These are phyloP conservation scores for Protobothrops flavoviridis DNA, from an alignment of 2,113 vertebrate species.

Conservation along the genomic window DNA sequence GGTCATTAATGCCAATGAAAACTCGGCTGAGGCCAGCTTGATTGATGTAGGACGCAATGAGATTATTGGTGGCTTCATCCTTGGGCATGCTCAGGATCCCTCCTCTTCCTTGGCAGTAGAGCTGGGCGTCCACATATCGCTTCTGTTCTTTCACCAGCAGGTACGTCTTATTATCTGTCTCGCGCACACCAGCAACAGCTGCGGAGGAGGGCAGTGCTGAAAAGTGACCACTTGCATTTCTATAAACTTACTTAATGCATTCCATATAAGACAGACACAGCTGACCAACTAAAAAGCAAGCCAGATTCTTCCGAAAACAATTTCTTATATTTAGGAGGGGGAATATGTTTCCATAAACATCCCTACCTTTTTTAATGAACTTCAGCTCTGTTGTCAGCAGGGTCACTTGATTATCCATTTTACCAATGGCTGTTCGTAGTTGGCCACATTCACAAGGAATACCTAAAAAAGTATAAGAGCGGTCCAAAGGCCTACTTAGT, in stretches of 20 bases:
- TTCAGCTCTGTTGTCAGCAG: constrained; percentile 88
- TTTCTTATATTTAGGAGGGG: background rate
- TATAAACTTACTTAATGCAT: constrained; percentile 75
- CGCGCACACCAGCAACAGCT: constrained; percentile 96
- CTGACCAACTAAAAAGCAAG: constrained; percentile 8
- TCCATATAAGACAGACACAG: constrained; percentile 54
- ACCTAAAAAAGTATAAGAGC: constrained; percentile 68
- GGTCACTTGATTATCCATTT: constrained; percentile 93
- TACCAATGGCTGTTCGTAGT: constrained; percentile 92
- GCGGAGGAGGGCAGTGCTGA: constrained; percentile 95
- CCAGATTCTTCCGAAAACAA: background rate
- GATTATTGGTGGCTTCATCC: constrained; percentile 84
- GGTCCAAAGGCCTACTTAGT: background rate
- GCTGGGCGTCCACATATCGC: constrained; percentile 85
- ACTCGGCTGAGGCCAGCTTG: constrained; percentile 87
- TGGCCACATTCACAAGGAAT: constrained; percentile 91
- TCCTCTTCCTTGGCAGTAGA: constrained; percentile 87
- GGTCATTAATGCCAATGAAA: constrained; percentile 94
- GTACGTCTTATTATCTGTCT: constrained; percentile 93
- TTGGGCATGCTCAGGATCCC: constrained; percentile 95
- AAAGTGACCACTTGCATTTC: constrained; percentile 92
- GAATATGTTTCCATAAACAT: background rate
- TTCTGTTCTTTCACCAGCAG: constrained; percentile 98
- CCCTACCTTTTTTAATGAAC: constrained; percentile 96
- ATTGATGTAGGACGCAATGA: constrained; percentile 86